Percentiles rank a stretch among this genome's conserved stretches.
Conservation (phyloP, 2,113 vertebrate genomes). For the Myrmecophaga tridactyla region DNA sequence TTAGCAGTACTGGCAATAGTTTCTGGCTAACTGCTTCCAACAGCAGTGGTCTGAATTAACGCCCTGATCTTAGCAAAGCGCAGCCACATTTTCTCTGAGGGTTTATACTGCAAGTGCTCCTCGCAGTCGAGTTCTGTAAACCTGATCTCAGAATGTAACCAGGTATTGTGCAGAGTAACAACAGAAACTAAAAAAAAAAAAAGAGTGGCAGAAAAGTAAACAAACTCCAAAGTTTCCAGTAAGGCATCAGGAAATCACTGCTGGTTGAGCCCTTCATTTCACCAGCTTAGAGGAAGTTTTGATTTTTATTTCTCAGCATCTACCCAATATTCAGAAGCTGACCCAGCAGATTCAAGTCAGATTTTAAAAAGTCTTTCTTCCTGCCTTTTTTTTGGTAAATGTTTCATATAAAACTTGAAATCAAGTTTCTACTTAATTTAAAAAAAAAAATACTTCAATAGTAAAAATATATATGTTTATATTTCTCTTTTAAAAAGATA, state of each 20-base stretch:
- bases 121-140: neutral
- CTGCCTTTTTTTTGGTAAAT: constrained; percentile 82
- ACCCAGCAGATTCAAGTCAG: constrained; percentile 77
- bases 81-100: neutral
- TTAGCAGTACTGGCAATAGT: neutral
- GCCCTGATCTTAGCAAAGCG: neutral
- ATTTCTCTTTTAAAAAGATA: constrained; percentile 79
- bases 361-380: constrained; percentile 67
- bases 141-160: constrained; percentile 4
- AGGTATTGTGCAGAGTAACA: constrained; percentile 66
- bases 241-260: constrained; percentile 81
- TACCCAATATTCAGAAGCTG: constrained; percentile 47
- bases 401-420: constrained; percentile 81
- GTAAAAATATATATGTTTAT: constrained; percentile 78
- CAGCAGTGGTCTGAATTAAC: neutral
- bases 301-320: constrained; percentile 50
- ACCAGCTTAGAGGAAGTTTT: neutral
- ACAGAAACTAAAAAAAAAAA: constrained; percentile 74
- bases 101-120: neutral
- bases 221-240: constrained; percentile 76
- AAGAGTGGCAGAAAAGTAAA: constrained; percentile 58
- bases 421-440: constrained; percentile 67
- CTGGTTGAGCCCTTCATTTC: constrained; percentile 52
- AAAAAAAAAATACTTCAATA: constrained; percentile 68
- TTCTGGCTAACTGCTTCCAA: neutral